Percentiles rank a stretch among this genome's conserved stretches.
These are phyloP conservation scores for Odiellus spinosus DNA, from an alignment of 2,888 invertebrate species.

Conservation along the genomic window DNA sequence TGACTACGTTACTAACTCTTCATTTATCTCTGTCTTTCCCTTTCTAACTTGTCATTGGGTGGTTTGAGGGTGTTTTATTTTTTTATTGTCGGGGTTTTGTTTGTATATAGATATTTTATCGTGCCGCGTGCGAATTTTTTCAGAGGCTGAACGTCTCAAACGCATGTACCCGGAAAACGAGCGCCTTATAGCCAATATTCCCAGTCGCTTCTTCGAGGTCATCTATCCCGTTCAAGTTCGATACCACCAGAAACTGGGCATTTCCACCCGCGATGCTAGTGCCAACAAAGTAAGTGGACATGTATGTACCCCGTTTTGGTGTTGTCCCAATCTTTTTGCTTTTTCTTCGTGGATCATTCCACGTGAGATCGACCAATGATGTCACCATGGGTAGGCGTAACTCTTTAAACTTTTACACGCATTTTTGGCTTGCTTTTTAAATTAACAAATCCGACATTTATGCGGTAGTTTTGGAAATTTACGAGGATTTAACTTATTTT, in stretches of 20 bases:
- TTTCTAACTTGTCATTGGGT: too few relatives aligned
- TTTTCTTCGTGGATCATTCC: too few relatives aligned
- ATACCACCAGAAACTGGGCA: conserved; percentile 90
- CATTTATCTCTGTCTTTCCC: too few relatives aligned
- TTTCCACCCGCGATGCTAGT: conserved; percentile 61
- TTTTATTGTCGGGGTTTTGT: too few relatives aligned
- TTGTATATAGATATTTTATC: too few relatives aligned
- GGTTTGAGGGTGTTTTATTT: too few relatives aligned
- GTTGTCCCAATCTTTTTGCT: not conserved
- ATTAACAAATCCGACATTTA: not conserved
- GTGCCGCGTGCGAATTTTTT: too few relatives aligned
- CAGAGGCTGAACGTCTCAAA: conserved; percentile 77
- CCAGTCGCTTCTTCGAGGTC: conserved; percentile 80
- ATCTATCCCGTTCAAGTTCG: conserved; percentile 85
- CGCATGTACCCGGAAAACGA: conserved; percentile 82
- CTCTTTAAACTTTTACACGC: not conserved
- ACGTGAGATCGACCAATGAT: too few relatives aligned
- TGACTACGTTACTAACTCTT: too few relatives aligned
- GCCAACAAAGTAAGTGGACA: conserved; percentile 20
- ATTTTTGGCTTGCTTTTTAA: not conserved
- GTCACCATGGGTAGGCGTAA: too few relatives aligned
- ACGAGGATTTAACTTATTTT: not conserved
- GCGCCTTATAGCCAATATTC: conserved; percentile 77
- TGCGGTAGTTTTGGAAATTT: too few relatives aligned
- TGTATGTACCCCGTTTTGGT: not conserved